phyloP scores from a whole-genome alignment of 1,140 invertebrate species.

The Eueides isabella region DNA sequence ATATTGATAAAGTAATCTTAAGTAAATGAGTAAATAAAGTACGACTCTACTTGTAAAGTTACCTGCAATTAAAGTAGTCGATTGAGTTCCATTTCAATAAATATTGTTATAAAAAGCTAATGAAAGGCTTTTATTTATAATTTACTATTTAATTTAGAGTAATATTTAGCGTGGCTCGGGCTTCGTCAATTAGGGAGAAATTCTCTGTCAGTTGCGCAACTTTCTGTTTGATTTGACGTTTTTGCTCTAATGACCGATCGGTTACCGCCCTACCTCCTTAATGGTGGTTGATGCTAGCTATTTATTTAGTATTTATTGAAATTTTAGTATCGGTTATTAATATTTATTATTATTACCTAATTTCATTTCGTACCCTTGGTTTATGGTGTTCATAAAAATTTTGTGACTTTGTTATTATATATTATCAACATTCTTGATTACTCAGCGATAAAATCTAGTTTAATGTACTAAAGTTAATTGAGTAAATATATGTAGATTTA shows the following conservation, averaged over 20 bases:
- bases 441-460: neutral
- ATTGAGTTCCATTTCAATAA: constrained; percentile 31
- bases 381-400: constrained; percentile 21
- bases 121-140: constrained; percentile 41
- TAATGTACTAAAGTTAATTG: neutral
- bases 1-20: neutral
- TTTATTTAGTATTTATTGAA: constrained; percentile 54
- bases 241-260: constrained; percentile 69
- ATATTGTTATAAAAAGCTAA: constrained; percentile 35
- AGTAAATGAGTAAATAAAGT: neutral
- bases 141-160: constrained; percentile 36
- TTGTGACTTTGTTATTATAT: neutral
- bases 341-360: constrained; percentile 46
- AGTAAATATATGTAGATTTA: neutral
- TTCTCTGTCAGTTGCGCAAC: constrained; percentile 59
- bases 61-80: constrained; percentile 30
- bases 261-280: constrained; percentile 49
- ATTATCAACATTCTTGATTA: neutral
- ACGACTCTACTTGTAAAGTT: neutral
- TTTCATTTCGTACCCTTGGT: constrained; percentile 11
- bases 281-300: constrained; percentile 50
- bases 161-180: constrained; percentile 25
- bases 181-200: constrained; percentile 60
- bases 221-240: constrained; percentile 72
- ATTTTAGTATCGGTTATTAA: constrained; percentile 54